Evolutionary conservation across 2,888 invertebrate genomes (phyloP).

Genomic region (Criorhina ranunculi): DNA sequence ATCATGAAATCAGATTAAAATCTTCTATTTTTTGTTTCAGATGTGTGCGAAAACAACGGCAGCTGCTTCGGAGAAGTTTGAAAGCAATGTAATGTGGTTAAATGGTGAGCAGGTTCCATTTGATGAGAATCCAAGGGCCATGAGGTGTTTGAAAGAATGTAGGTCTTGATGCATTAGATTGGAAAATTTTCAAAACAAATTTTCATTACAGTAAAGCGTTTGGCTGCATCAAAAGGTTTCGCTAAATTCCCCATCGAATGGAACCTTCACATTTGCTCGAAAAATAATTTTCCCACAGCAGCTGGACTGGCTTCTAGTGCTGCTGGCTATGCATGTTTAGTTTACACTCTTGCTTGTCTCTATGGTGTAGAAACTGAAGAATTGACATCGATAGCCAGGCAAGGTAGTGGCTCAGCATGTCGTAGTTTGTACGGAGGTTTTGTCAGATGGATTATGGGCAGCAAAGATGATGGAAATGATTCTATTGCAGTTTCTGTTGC

Average conservation of each 20-base stretch:
- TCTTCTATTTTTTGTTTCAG: conserved; percentile 82
- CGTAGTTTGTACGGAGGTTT: conserved; percentile 97
- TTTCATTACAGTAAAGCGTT: conserved; percentile 79
- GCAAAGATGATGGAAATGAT: conserved; percentile 88
- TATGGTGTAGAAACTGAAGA: conserved; percentile 91
- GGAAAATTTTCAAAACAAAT: too few species aligned
- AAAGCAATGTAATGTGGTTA: conserved; percentile 93
- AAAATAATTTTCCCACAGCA: conserved; percentile 99
- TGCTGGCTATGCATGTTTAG: conserved; percentile 98
- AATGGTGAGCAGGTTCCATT: conserved; percentile 93
- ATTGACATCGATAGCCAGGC: conserved; percentile 91
- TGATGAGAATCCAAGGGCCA: conserved; percentile 89
- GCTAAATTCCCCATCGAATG: conserved; percentile 85
- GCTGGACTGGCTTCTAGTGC: conserved; percentile 99
- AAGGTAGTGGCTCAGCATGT: conserved; percentile 98
- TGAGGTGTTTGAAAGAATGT: conserved; percentile 91
- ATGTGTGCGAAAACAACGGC: conserved; percentile 97
- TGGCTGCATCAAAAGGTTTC: conserved; percentile 79
- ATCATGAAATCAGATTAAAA: conserved; percentile 39
- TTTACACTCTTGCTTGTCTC: conserved; percentile 90
- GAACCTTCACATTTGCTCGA: conserved; percentile 93
- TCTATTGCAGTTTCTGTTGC: conserved; percentile 91
- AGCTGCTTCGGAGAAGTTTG: conserved; percentile 89
- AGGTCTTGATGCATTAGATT: conserved; percentile 80
- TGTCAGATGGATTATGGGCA: conserved; percentile 95